phyloP scores from a whole-genome alignment of 1,140 invertebrate species.

The Macrocentrus cingulum region DNA sequence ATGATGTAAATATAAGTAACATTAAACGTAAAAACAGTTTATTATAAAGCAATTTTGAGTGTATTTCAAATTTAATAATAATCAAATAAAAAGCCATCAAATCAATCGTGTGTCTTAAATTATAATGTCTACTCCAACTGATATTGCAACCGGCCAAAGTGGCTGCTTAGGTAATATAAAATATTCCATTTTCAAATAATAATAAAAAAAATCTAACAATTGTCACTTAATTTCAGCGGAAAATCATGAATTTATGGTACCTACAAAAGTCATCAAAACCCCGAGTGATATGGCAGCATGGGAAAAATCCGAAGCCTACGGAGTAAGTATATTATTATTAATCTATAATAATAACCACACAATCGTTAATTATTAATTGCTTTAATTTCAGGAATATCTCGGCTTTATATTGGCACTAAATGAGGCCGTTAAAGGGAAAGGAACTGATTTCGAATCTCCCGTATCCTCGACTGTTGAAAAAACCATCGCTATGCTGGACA shows the following conservation, averaged over 20 bases:
- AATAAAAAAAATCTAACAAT: too few relatives aligned
- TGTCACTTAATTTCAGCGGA: constrained; percentile 44
- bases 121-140: too few relatives aligned
- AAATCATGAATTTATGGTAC: constrained; percentile 67
- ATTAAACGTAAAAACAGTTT: too few relatives aligned
- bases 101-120: too few relatives aligned
- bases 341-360: not conserved
- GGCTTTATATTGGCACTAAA: constrained; percentile 86
- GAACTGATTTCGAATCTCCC: constrained; percentile 66
- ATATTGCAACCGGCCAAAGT: too few relatives aligned
- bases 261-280: constrained; percentile 70
- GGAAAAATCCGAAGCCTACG: constrained; percentile 84
- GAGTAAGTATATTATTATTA: constrained; percentile 56
- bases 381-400: constrained; percentile 72
- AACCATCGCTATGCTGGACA: constrained; percentile 71
- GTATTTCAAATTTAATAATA: too few relatives aligned
- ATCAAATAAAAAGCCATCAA: too few relatives aligned
- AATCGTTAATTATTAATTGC: constrained; percentile 14
- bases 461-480: constrained; percentile 66
- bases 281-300: constrained; percentile 75
- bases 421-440: constrained; percentile 79
- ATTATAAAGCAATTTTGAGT: too few relatives aligned
- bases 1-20: too few relatives aligned
- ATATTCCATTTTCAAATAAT: too few relatives aligned
- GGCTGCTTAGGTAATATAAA: too few relatives aligned